A percentile compares a stretch with the other conserved stretches of the same genome.
These are phyloP conservation scores for Hystrix brachyura DNA, from an alignment of 2,113 vertebrate genomes.

Conservation along the genomic window DNA sequence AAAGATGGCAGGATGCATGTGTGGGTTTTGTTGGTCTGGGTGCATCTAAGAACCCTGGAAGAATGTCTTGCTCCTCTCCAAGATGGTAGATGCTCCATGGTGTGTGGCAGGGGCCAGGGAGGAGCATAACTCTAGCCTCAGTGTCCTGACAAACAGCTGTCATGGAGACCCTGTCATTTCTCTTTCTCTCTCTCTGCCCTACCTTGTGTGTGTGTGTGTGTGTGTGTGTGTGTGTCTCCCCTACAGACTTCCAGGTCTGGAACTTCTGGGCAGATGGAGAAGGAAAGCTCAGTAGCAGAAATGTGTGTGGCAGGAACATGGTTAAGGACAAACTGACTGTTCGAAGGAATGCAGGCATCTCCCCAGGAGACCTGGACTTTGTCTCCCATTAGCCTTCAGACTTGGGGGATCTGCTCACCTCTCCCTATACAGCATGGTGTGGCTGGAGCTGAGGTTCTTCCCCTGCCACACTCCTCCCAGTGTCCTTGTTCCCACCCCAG, in stretches of 20 bases:
- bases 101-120: not conserved
- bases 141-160: not conserved
- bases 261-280: not conserved
- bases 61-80: not conserved
- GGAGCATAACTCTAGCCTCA: not conserved
- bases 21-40: not conserved
- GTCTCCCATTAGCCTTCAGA: not conserved
- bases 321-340: not conserved
- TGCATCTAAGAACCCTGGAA: not conserved
- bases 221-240: not conserved
- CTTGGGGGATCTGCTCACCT: not conserved
- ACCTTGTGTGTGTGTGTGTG: not conserved
- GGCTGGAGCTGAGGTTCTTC: not conserved
- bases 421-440: not conserved
- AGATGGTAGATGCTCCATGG: not conserved
- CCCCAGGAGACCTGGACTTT: not conserved
- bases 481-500: not conserved
- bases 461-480: not conserved
- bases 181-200: not conserved
- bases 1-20: not conserved
- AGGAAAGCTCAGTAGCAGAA: not conserved
- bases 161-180: not conserved
- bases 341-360: not conserved
- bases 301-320: not conserved
- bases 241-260: not conserved